A percentile compares a stretch with the other conserved stretches of the same genome.
These are phyloP conservation scores for Elysia crispata DNA, from an alignment of 2,888 invertebrate genomes.

Conservation along the genomic window DNA sequence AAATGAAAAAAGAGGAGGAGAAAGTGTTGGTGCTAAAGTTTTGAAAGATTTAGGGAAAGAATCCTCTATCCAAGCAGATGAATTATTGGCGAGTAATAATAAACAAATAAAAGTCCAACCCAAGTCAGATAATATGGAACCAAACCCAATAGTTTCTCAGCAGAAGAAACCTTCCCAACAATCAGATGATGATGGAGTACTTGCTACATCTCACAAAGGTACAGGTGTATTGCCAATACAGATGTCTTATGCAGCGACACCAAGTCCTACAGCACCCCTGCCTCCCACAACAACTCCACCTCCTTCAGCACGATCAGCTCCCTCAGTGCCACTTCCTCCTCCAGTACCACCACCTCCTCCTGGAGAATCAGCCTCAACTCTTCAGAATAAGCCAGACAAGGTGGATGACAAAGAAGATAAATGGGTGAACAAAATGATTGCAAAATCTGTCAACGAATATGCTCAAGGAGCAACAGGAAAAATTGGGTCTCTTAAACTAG, in stretches of 20 bases:
- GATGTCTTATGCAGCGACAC: neutral
- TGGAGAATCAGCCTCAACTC: neutral
- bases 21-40: no score
- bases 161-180: no score
- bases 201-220: no score
- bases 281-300: neutral
- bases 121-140: no score
- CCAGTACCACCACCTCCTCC: neutral
- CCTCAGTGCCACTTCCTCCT: neutral
- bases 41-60: no score
- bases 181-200: no score
- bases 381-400: neutral
- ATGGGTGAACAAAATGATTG: conserved; percentile 1
- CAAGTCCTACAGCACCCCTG: neutral
- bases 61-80: no score
- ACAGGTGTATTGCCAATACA: no score
- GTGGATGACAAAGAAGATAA: neutral
- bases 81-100: no score
- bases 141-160: no score
- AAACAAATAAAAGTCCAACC: no score
- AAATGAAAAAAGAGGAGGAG: no score
- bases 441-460: neutral
- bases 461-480: neutral
- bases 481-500: neutral
- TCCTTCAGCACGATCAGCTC: neutral